Percentiles rank a stretch among this genome's conserved stretches.
Evolutionary conservation across 2,888 invertebrate genomes (phyloP).

Genomic region (Tortricodes alternella): DNA sequence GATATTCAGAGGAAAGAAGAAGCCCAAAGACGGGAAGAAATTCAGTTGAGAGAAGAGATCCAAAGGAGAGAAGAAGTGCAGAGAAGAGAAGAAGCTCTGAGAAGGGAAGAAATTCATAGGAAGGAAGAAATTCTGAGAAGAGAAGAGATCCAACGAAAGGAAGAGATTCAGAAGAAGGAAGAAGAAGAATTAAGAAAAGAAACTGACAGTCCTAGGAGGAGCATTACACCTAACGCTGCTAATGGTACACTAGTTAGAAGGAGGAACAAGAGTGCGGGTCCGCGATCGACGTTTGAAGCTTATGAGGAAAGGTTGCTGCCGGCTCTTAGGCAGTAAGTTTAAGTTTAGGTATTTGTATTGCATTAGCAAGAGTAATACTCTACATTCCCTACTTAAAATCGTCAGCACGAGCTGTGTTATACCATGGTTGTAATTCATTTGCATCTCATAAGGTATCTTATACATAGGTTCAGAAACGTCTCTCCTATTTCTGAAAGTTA

Average conservation of each 20-base stretch:
- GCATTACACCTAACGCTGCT: constrained; percentile 73
- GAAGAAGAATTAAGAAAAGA: constrained; percentile 70
- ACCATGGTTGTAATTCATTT: too few species aligned
- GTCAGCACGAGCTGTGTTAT: too few species aligned
- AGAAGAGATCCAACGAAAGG: constrained; percentile 40
- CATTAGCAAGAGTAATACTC: too few species aligned
- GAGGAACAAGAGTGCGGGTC: constrained; percentile 86
- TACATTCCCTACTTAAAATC: too few species aligned
- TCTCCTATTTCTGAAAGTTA: too few species aligned
- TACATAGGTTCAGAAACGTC: too few species aligned
- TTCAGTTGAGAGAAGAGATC: background rate
- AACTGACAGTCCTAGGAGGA: constrained; percentile 73
- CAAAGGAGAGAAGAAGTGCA: constrained; percentile 4
- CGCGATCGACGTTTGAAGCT: constrained; percentile 90
- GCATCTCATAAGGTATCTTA: too few species aligned
- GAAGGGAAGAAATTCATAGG: constrained; percentile 6
- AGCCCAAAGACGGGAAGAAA: constrained; percentile 12
- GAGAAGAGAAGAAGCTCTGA: constrained; percentile 7
- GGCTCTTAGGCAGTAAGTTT: constrained; percentile 90
- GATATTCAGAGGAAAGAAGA: constrained; percentile 11
- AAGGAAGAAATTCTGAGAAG: constrained; percentile 3
- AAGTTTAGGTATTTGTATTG: too few species aligned
- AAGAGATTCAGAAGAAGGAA: constrained; percentile 56
- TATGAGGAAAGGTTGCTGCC: constrained; percentile 94
- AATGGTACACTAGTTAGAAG: constrained; percentile 82